Percentiles rank a stretch among this genome's conserved stretches.
These are phyloP conservation scores for Odontesthes bonariensis DNA, from an alignment of 2,113 vertebrate species.

Conservation along the genomic window DNA sequence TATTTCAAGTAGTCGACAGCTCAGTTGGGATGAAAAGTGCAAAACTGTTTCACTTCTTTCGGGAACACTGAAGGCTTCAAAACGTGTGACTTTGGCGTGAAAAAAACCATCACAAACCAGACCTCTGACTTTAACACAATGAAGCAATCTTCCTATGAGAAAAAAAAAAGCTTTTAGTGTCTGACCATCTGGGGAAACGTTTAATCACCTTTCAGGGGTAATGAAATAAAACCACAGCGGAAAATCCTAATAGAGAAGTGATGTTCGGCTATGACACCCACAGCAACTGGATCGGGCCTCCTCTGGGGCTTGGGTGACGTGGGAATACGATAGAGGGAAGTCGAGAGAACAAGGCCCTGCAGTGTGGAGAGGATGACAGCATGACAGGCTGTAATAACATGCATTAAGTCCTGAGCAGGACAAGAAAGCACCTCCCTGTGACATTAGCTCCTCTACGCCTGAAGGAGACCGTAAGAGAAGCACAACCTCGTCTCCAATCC, in stretches of 20 bases:
- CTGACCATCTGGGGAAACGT: constrained; percentile 2
- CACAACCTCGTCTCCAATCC: constrained; percentile 7
- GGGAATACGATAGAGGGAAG: constrained; percentile 1
- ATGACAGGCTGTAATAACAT: constrained; percentile 35
- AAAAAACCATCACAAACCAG: background rate
- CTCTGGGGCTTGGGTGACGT: constrained; percentile 12
- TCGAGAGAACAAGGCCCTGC: constrained; percentile 29
- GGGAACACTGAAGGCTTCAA: background rate
- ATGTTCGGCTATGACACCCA: constrained; percentile 1
- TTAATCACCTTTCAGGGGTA: background rate
- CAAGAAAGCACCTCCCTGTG: constrained; percentile 22
- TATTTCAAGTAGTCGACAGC: constrained; percentile 37
- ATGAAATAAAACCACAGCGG: background rate
- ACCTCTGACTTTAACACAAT: no score
- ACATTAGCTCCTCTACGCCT: constrained; percentile 34
- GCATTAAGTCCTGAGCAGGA: constrained; percentile 5
- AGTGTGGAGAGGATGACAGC: constrained; percentile 27
- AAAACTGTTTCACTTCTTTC: background rate
- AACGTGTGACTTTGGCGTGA: background rate
- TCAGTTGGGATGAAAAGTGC: constrained; percentile 16
- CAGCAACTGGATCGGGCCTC: constrained; percentile 18
- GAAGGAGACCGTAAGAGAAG: constrained; percentile 26
- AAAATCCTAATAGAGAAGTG: background rate
- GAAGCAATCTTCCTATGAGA: no score
- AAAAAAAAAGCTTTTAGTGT: no score